Evolutionary conservation across 2,113 vertebrate species (phyloP).

Genomic region (Hippolais icterina): DNA sequence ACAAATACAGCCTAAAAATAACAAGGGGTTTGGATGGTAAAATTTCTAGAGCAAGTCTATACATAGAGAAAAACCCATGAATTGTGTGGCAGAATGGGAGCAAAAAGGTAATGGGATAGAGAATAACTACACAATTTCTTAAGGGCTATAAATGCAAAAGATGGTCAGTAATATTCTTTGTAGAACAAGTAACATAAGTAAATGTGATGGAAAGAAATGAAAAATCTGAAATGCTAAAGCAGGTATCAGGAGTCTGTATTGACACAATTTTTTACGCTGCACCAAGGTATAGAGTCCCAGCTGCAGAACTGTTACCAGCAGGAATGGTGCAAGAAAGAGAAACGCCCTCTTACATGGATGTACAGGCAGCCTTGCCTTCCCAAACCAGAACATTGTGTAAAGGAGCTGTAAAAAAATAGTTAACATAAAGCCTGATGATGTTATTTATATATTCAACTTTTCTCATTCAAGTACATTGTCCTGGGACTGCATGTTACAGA

Average conservation of each 20-base stretch:
- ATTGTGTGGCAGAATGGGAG: neutral
- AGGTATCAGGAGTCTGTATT: neutral
- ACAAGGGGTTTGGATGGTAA: neutral
- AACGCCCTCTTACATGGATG: rapidly evolving
- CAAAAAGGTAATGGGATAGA: neutral
- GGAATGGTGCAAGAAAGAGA: neutral
- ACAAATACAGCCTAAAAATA: neutral
- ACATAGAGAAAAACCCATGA: neutral
- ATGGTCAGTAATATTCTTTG: neutral
- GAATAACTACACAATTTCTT: neutral
- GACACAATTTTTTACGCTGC: neutral
- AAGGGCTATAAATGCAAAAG: neutral
- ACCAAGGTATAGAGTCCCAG: neutral
- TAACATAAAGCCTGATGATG: neutral
- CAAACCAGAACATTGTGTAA: neutral
- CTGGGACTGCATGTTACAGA: neutral
- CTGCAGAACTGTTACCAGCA: neutral
- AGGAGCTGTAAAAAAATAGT: neutral
- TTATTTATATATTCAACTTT: neutral
- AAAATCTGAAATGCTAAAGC: neutral
- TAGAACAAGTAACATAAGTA: neutral
- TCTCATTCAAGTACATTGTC: neutral
- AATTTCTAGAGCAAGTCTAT: neutral
- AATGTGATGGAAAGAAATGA: neutral
- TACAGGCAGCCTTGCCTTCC: neutral